Conservation (phyloP, 2,113 vertebrate genomes). For the Centropus bengalensis region DNA sequence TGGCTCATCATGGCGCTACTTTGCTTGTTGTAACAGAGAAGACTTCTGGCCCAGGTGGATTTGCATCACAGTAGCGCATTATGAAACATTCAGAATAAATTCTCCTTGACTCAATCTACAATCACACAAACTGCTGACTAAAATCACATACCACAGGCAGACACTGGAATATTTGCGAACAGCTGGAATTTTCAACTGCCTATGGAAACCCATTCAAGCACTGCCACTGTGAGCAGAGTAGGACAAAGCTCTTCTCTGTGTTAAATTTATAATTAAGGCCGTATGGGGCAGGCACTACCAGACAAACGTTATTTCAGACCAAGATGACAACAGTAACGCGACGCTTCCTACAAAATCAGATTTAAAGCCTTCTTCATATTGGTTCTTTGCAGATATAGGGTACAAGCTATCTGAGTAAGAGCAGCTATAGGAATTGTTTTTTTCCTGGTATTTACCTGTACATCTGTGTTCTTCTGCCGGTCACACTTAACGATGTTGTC, state of each 20-base stretch:
- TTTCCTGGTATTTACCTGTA: constrained; percentile 75
- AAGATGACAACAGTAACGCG: not conserved
- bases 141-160: not conserved
- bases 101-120: not conserved
- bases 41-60: not conserved
- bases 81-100: not conserved
- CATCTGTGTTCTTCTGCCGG: constrained; percentile 65
- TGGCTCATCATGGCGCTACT: not conserved
- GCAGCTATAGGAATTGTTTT: not conserved
- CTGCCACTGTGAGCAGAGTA: fast-evolving
- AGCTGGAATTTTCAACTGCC: not conserved
- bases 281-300: fast-evolving
- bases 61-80: not conserved
- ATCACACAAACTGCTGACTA: not conserved
- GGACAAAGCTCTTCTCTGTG: not conserved
- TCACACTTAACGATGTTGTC: constrained; percentile 64
- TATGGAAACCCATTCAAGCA: not conserved
- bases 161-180: no score
- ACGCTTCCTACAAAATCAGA: not conserved
- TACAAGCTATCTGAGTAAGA: not conserved
- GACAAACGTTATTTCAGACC: not conserved
- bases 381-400: not conserved
- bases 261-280: not conserved
- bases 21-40: not conserved
- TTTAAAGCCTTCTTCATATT: not conserved